Evolutionary conservation across 2,888 invertebrate species (phyloP), one percentile per base, ranked within the genome.

Genomic region (Caenorhabditis parvicauda): DNA sequence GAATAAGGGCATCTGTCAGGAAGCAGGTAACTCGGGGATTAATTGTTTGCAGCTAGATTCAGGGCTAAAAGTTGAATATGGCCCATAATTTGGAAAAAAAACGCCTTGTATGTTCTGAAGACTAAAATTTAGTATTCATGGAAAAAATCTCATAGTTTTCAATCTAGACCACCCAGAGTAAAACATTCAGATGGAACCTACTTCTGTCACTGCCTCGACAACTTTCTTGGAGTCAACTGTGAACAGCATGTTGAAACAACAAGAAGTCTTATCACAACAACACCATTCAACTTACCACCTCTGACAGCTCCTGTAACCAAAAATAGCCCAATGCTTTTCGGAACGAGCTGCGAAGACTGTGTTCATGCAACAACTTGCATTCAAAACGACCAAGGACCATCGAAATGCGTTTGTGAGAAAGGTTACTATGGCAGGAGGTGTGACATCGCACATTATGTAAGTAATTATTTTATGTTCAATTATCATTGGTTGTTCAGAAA

Each of bases 21-120:
- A 92, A 90, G 24, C 92, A 92, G 81, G 92, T 92, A 32, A 21
- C 28, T 39, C 17, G 3, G 82, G 89, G 42, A 7, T 75, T 75
- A 76, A 46, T 2, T 44, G 9, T 75, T 75, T 46, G 62, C 62
- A 14, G 44, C 58, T 21, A 70, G 68, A 12, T 75, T 70, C 48
- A 57, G 51, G 1, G 72, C 67, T 1, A 38, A 47, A 29, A 59
- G 46, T 21, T 74, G 73, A 38, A 56, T 56, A 29, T n/a, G n/a
- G n/a, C n/a, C n/a, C n/a, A n/a, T n/a, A 32, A 32, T 32, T n/a
- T 9, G n/a, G 35, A 32, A 32, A 32, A 32, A 32, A 32, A 32
- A 32, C 9, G 9, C 35, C 35, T 32, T n/a, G n/a, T n/a, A n/a
- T n/a, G n/a, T n/a, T n/a, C n/a, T n/a, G n/a, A n/a, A n/a, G n/a